These are phyloP conservation scores for Scaptodrosophila latifasciaeformis DNA, from an alignment of 2,888 invertebrate species.

Conservation along the genomic window DNA sequence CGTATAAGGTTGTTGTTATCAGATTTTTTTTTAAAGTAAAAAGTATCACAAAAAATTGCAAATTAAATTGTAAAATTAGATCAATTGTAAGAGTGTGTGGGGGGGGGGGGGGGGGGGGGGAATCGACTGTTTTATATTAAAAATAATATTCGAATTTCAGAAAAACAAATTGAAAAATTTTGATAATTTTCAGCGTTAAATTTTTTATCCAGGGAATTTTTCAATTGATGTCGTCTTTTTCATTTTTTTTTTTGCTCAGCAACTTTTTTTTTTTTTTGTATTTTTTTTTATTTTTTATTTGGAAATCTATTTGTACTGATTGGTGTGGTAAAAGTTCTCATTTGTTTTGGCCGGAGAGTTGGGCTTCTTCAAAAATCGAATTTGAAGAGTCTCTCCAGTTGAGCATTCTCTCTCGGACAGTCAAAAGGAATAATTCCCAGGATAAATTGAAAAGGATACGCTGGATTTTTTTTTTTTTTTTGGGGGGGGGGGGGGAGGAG, in stretches of 20 bases:
- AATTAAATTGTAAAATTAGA: conserved; percentile 67
- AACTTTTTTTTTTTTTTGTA: conserved; percentile 21
- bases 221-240: conserved; percentile 12
- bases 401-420: too few relatives aligned
- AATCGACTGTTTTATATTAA: conserved; percentile 23
- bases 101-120: too few relatives aligned
- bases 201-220: conserved; percentile 15
- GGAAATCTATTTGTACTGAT: conserved; percentile 66
- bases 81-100: conserved; percentile 48
- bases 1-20: too few relatives aligned
- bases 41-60: conserved; percentile 75
- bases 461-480: too few relatives aligned
- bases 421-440: too few relatives aligned
- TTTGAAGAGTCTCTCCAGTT: too few relatives aligned
- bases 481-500: too few relatives aligned
- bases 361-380: too few relatives aligned
- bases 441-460: too few relatives aligned
- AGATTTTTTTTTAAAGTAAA: conserved; percentile 58
- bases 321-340: conserved; percentile 40
- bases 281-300: conserved; percentile 45
- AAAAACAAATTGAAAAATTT: conserved; percentile 30
- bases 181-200: too few relatives aligned
- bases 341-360: too few relatives aligned
- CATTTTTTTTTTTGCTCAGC: background rate
- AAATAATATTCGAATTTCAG: conserved; percentile 61